Evolutionary conservation across 64 coral and sea anemone genomes (phyloP).

Genomic region (Hydrozoanthus tunicans): DNA sequence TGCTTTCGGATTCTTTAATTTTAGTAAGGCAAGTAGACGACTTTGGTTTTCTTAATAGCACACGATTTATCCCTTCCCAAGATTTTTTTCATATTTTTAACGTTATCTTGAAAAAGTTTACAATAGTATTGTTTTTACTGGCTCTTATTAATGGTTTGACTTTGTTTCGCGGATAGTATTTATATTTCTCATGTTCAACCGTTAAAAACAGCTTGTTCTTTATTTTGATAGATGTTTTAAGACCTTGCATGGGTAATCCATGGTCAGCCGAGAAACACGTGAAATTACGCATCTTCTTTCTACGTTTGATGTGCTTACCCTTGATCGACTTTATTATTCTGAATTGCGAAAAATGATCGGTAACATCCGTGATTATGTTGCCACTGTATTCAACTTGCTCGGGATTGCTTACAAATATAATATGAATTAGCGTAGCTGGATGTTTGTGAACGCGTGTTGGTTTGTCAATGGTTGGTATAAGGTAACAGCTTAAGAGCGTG

Average conservation of each 20-base stretch:
- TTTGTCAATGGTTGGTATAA: too few relatives aligned
- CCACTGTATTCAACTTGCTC: too few relatives aligned
- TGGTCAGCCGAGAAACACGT: too few relatives aligned
- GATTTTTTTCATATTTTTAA: not conserved
- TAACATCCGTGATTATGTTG: too few relatives aligned
- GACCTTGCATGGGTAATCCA: slow-evolving; percentile 1
- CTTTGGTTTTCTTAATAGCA: slow-evolving; percentile 10
- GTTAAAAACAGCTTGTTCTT: not conserved
- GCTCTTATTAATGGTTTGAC: slow-evolving; percentile 27
- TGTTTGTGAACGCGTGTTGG: too few relatives aligned
- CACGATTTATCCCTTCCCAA: not conserved
- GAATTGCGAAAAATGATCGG: too few relatives aligned
- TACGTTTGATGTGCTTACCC: too few relatives aligned
- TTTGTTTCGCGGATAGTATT: slow-evolving; percentile 16
- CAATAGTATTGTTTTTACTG: slow-evolving; percentile 23
- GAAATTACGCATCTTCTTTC: too few relatives aligned
- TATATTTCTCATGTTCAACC: slow-evolving; percentile 19
- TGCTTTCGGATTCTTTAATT: slow-evolving; percentile 38
- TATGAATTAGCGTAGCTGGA: too few relatives aligned
- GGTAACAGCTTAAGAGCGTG: too few relatives aligned
- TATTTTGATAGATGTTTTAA: slow-evolving; percentile 1
- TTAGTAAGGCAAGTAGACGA: slow-evolving; percentile 5
- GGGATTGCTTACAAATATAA: too few relatives aligned
- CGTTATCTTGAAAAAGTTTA: not conserved
- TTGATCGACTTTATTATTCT: too few relatives aligned